Evolutionary conservation across 2,888 invertebrate genomes (phyloP), one percentile per base, ranked within the genome.

Genomic region (Hemicrepidius hirtus): DNA sequence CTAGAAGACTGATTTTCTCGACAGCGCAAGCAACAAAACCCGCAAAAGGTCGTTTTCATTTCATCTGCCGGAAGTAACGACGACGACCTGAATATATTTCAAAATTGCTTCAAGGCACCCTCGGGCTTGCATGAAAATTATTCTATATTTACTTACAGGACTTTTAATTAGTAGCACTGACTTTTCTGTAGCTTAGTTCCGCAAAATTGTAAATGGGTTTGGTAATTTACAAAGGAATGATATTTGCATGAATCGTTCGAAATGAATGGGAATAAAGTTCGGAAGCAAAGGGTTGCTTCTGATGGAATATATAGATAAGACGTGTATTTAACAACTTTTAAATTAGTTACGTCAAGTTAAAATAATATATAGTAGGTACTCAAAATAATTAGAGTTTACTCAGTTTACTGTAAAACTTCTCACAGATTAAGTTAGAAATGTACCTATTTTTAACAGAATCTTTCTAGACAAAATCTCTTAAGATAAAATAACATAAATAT

Each of bases 1-100:
- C 55, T 40, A 53, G 21, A 40, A 63, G 50, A 21, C 37, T 46
- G 44, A 62, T 62, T 62, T 62, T 41, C 53, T 3, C 28, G 53
- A 49, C 53, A 53, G 28, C 6, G 53, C 4, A 2, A 53, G 28
- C 53, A 21, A 20, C 49, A 21, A 21, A 49, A 49, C 49, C 49
- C 18, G 21, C 20, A 12, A 21, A 44, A 49, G 49, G 20, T 49
- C 28, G 53, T 24, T 53, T 53, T 53, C 28, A 24, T 53, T 21
- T 53, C 32, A 13, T n/a, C n/a, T 13, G n/a, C 28, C 28, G 13
- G 53, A 53, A 53, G 28, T 20, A 24, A 50, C 1, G 28, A n/a
- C 24, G 53, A 10, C 28, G 28, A 28, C 13, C n/a, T 32, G 53
- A 53, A 53, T 53, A 28, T 2, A 46, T 46, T 16, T 46, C 46